phyloP scores from a whole-genome alignment of 1,140 invertebrate species.

The Aphis craccivora region DNA sequence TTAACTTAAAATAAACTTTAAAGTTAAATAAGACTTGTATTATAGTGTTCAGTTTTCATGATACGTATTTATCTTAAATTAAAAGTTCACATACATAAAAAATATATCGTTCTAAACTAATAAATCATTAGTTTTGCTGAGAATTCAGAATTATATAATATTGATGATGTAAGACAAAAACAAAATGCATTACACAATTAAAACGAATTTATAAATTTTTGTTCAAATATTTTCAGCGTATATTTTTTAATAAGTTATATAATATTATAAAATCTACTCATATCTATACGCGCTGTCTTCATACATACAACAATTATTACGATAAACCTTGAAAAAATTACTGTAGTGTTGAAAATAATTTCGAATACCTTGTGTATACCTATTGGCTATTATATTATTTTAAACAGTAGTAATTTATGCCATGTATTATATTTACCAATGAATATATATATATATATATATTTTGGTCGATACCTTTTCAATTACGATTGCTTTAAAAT shows the following conservation, averaged over 20 bases:
- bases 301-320: too few species aligned
- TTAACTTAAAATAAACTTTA: too few species aligned
- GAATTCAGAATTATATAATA: background rate
- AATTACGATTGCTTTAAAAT: constrained; percentile 18
- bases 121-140: background rate
- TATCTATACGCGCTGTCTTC: too few species aligned
- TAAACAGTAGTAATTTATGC: background rate
- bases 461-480: constrained; percentile 41
- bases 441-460: background rate
- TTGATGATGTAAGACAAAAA: background rate
- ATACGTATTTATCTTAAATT: background rate
- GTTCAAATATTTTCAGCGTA: background rate
- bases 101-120: background rate
- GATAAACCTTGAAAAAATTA: background rate
- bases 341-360: background rate
- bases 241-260: background rate
- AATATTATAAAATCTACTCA: background rate
- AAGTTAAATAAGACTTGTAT: background rate
- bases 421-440: background rate
- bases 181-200: background rate
- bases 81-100: too few species aligned
- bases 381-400: background rate
- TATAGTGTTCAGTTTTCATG: background rate
- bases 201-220: background rate
- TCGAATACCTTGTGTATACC: background rate